phyloP scores from a whole-genome alignment of 2,888 invertebrate species.

The Ceratothoa steindachneri region DNA sequence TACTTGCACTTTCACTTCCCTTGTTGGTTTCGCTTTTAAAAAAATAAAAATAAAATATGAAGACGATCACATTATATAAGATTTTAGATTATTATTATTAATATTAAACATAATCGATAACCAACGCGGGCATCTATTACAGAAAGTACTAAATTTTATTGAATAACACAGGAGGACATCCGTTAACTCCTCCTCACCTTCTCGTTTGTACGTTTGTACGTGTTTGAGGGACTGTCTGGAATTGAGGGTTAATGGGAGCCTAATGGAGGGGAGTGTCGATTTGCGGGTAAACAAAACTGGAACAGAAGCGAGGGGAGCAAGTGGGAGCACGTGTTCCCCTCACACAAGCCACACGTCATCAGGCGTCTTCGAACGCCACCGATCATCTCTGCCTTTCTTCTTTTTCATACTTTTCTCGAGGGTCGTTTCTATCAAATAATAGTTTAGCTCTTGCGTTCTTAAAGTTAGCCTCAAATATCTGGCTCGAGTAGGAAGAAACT shows the following conservation, averaged over 20 bases:
- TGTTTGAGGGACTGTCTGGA: not conserved
- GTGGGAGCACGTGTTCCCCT: not conserved
- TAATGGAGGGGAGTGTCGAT: not conserved
- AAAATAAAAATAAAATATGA: too few relatives aligned
- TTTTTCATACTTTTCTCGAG: too few relatives aligned
- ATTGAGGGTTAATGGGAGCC: not conserved
- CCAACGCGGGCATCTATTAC: too few relatives aligned
- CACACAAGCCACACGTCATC: not conserved
- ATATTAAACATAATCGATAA: too few relatives aligned
- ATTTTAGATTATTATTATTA: too few relatives aligned
- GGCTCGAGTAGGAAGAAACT: not conserved
- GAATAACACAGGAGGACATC: too few relatives aligned
- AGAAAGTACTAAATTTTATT: too few relatives aligned
- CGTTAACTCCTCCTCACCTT: too few relatives aligned
- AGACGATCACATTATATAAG: too few relatives aligned
- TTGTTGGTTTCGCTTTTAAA: too few relatives aligned
- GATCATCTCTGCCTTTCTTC: too few relatives aligned
- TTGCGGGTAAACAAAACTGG: constrained; percentile 13
- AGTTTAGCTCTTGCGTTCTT: not conserved
- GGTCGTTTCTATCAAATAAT: not conserved
- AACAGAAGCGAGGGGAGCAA: constrained; percentile 9
- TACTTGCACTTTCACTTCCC: too few relatives aligned
- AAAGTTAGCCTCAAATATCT: not conserved
- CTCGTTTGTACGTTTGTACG: not conserved
- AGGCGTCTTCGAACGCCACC: not conserved